Evolutionary conservation across 2,888 invertebrate genomes (phyloP).

Genomic region (Mystacides longicornis): DNA sequence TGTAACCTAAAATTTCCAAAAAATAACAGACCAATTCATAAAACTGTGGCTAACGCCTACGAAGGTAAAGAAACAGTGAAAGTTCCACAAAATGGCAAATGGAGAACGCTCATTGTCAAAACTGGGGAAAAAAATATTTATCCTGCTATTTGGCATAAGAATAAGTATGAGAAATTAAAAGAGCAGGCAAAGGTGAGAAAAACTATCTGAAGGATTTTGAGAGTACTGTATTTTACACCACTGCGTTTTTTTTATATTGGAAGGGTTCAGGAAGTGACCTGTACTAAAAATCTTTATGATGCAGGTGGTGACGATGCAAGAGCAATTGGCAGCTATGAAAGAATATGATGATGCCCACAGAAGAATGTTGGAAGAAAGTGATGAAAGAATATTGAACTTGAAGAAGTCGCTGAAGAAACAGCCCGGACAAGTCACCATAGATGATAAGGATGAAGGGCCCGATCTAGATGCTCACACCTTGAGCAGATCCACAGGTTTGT

Average conservation of each 20-base stretch:
- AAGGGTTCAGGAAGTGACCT: background rate
- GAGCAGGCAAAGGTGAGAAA: constrained; percentile 48
- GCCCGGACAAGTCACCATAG: constrained; percentile 35
- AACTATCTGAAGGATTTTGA: background rate
- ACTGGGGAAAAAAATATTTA: constrained; percentile 44
- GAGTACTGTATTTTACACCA: background rate
- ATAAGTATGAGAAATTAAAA: constrained; percentile 53
- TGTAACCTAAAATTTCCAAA: constrained; percentile 43
- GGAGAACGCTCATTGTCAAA: constrained; percentile 46
- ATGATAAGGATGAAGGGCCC: constrained; percentile 43
- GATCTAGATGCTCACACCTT: constrained; percentile 45
- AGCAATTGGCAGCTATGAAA: constrained; percentile 39
- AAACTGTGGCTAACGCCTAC: constrained; percentile 28
- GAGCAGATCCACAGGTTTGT: constrained; percentile 37
- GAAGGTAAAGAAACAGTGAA: constrained; percentile 31
- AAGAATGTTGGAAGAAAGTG: constrained; percentile 50
- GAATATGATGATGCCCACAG: constrained; percentile 38
- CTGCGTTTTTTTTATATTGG: constrained; percentile 26
- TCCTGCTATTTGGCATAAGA: constrained; percentile 52
- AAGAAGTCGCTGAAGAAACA: constrained; percentile 40
- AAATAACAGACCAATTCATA: constrained; percentile 40
- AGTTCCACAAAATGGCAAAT: constrained; percentile 39
- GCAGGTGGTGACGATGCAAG: constrained; percentile 36
- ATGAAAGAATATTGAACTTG: constrained; percentile 46
- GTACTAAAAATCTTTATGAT: background rate